These are phyloP conservation scores for Rhynchophorus ferrugineus DNA, from an alignment of 1,140 invertebrate species.

Conservation along the genomic window DNA sequence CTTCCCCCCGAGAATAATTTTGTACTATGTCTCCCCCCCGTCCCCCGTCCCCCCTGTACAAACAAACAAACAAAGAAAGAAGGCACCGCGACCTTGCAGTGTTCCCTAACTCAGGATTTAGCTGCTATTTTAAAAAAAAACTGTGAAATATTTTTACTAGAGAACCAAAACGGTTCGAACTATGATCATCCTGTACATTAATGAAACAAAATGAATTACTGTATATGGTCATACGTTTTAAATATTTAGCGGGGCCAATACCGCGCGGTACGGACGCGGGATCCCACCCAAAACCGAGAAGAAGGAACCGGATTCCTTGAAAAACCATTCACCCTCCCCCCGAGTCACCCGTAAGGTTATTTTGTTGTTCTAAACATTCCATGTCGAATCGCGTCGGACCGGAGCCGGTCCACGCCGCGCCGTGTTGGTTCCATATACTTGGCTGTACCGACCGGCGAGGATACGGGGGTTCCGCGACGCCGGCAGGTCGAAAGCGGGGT, in stretches of 20 bases:
- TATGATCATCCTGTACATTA: conserved; percentile 33
- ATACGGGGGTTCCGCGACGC: conserved; percentile 1
- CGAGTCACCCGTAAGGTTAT: too few relatives aligned
- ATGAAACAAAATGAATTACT: conserved; percentile 26
- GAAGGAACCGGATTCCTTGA: too few relatives aligned
- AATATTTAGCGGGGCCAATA: conserved; percentile 19
- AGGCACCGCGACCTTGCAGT: conserved; percentile 35
- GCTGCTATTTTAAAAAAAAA: conserved; percentile 39
- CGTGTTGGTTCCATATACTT: conserved; percentile 25
- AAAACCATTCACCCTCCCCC: too few relatives aligned
- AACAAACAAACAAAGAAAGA: too few relatives aligned
- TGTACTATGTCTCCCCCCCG: conserved; percentile 22
- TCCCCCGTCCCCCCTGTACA: too few relatives aligned
- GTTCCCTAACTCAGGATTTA: conserved; percentile 39
- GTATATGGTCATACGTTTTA: conserved; percentile 24
- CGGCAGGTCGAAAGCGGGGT: too few relatives aligned
- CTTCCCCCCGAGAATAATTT: conserved; percentile 17
- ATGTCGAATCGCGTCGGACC: neutral
- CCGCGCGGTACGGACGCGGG: conserved; percentile 18
- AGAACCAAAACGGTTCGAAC: conserved; percentile 29
- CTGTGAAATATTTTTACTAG: conserved; percentile 42
- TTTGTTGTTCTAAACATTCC: too few relatives aligned
- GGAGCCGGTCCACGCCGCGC: conserved; percentile 6
- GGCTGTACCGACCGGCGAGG: conserved; percentile 16
- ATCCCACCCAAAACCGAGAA: too few relatives aligned